These are phyloP conservation scores for Popillia japonica DNA, from an alignment of 1,140 invertebrate species.

Conservation along the genomic window DNA sequence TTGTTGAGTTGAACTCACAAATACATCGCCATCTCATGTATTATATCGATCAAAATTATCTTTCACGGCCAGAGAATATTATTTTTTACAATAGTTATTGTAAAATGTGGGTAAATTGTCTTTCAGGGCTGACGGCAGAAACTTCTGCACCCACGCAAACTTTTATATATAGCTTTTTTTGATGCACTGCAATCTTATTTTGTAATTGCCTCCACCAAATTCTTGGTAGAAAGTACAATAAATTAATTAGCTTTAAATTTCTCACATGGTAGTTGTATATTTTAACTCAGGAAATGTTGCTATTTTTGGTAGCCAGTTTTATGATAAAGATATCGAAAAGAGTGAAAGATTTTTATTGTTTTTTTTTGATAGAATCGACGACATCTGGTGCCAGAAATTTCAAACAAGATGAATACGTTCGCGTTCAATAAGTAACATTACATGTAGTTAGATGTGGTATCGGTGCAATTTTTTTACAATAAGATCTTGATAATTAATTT, in stretches of 20 bases:
- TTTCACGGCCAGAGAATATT: constrained; percentile 33
- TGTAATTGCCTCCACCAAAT: constrained; percentile 42
- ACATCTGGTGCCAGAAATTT: constrained; percentile 24
- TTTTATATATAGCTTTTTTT: constrained; percentile 45
- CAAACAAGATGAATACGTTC: neutral
- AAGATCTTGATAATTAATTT: neutral
- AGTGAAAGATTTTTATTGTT: constrained; percentile 21
- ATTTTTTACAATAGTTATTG: constrained; percentile 29
- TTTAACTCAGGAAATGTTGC: constrained; percentile 49
- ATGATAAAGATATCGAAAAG: constrained; percentile 20
- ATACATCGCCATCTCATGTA: neutral
- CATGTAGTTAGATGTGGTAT: constrained; percentile 11
- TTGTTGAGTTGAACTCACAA: neutral
- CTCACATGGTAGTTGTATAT: constrained; percentile 49
- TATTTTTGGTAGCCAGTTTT: constrained; percentile 44
- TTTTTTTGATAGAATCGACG: constrained; percentile 2
- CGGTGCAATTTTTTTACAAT: neutral
- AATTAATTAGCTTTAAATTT: constrained; percentile 51
- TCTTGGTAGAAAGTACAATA: constrained; percentile 48
- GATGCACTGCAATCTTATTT: constrained; percentile 44
- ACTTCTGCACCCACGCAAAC: constrained; percentile 39
- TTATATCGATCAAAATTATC: neutral
- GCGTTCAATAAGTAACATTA: constrained; percentile 34
- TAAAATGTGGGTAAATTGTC: constrained; percentile 38
- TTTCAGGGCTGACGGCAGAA: constrained; percentile 44